Evolutionary conservation across 2,888 invertebrate species (phyloP).

Genomic region (Formica aserva): DNA sequence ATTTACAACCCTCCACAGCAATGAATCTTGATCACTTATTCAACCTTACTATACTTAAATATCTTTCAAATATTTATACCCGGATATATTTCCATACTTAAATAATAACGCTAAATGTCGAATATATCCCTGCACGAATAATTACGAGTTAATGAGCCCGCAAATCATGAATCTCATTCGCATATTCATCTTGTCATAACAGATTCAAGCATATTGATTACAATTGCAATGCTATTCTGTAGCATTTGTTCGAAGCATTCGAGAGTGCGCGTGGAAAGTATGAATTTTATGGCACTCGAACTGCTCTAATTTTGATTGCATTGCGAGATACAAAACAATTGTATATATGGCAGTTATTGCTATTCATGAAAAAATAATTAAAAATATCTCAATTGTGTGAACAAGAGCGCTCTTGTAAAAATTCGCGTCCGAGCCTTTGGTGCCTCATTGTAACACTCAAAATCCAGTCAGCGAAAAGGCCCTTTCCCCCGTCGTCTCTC

Average conservation of each 20-base stretch:
- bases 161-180: background rate
- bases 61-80: background rate
- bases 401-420: slow-evolving; percentile 43
- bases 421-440: slow-evolving; percentile 39
- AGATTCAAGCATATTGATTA: slow-evolving; percentile 25
- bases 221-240: background rate
- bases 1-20: background rate
- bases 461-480: slow-evolving; percentile 55
- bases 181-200: background rate
- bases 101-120: background rate
- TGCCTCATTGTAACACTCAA: slow-evolving; percentile 47
- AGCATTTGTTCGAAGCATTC: background rate
- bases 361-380: slow-evolving; percentile 10
- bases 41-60: background rate
- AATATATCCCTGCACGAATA: background rate
- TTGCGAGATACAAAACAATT: too few species aligned
- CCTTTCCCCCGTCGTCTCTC: slow-evolving; percentile 11
- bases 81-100: background rate
- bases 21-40: background rate
- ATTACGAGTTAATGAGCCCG: background rate
- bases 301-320: slow-evolving; percentile 12
- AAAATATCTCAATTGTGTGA: slow-evolving; percentile 39
- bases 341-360: background rate
- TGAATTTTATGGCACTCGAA: background rate
- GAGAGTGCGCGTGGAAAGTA: background rate